Evolutionary conservation across 2,797 vertebrate species (phyloP).

Genomic region (Sciaenops ocellatus): DNA sequence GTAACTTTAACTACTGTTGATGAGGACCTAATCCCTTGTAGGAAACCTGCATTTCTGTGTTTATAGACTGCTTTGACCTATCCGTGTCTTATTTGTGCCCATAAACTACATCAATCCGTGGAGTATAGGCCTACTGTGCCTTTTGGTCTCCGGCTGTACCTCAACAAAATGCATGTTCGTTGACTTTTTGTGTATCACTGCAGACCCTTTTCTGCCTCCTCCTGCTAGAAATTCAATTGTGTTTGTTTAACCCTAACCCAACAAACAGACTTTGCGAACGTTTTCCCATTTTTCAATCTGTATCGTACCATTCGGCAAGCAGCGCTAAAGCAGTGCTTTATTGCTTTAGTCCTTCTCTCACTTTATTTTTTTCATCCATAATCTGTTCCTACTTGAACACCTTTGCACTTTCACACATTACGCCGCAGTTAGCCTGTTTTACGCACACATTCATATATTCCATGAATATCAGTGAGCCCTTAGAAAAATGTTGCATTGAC

Average conservation of each 20-base stretch:
- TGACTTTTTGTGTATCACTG: neutral
- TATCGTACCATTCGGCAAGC: neutral
- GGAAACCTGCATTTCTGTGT: too few species aligned
- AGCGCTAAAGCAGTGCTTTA: neutral
- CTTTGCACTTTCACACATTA: conserved; percentile 10
- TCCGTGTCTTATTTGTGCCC: too few species aligned
- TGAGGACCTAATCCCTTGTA: too few species aligned
- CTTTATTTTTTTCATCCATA: neutral
- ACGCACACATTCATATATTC: neutral
- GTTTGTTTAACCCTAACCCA: neutral
- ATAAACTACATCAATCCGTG: too few species aligned
- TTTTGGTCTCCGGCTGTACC: neutral
- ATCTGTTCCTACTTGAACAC: neutral
- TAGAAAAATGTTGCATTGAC: conserved; percentile 28
- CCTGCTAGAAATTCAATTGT: neutral
- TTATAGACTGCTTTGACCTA: too few species aligned
- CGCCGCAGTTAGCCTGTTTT: conserved; percentile 13
- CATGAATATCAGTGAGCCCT: conserved; percentile 41
- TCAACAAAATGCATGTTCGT: neutral
- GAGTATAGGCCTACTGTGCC: too few species aligned
- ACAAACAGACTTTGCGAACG: neutral
- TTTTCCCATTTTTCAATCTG: neutral
- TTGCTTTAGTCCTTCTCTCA: neutral
- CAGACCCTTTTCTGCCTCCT: neutral
- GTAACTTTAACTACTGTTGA: too few species aligned